Percentiles rank a stretch among this genome's conserved stretches.
Conservation (phyloP, 2,113 vertebrate species). For the Phalacrocorax aristotelis region DNA sequence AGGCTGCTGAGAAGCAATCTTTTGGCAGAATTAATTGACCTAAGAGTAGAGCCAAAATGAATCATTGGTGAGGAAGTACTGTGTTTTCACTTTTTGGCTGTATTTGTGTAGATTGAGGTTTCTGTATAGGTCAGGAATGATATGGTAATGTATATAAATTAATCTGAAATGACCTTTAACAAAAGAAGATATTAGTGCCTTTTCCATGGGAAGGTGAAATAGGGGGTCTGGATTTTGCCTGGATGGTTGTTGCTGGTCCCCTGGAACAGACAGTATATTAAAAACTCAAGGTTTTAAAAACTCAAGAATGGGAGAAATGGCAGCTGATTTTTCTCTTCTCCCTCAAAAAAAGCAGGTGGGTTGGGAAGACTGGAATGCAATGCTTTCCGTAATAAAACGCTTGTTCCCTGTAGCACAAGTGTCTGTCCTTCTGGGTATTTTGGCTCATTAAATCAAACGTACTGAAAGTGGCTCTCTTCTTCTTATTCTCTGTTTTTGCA, state of each 20-base stretch:
- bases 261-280: not conserved
- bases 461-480: not conserved
- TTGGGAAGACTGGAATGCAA: not conserved
- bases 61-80: not conserved
- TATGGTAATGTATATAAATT: not conserved
- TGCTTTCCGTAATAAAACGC: not conserved
- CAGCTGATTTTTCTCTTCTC: not conserved
- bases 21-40: not conserved
- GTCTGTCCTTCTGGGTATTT: not conserved
- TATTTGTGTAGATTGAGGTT: not conserved
- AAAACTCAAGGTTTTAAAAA: not conserved
- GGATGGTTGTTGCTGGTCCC: not conserved
- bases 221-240: not conserved
- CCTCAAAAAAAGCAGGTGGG: not conserved
- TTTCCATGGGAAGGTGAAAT: not conserved
- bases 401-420: not conserved
- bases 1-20: not conserved
- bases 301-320: not conserved
- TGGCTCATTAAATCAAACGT: not conserved
- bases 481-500: not conserved
- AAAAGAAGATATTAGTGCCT: not conserved
- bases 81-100: not conserved
- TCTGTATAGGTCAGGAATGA: not conserved
- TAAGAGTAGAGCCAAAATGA: not conserved
- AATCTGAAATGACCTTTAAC: not conserved